Evolutionary conservation across 2,113 vertebrate species (phyloP), one percentile per base, ranked within the genome.

Genomic region (Craseonycteris thonglongyai): DNA sequence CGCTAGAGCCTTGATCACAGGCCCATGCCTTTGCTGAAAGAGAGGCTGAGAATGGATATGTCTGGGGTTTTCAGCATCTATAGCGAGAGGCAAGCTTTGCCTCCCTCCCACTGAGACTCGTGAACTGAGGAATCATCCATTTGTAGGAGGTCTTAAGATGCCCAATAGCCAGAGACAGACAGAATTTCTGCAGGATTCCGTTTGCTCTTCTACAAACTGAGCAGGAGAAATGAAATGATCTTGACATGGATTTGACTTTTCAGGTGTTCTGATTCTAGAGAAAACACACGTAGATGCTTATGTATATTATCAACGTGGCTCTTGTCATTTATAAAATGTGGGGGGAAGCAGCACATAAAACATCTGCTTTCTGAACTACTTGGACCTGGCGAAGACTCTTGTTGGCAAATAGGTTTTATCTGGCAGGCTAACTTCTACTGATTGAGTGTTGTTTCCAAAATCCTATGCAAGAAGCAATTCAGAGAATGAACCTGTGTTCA

Each of bases 161-260:
- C 49, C 28, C 40, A 83, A 6, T 0, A 65, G n/a, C 21, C 15
- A 74, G 22, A 49, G 8, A 42, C 10, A 71, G 26, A 75, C 6
- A 83, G 10, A 58, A n/a, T 40, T 7, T 68, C 19, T 47, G 47
- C 7, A 63, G 7, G 4, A 65, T 5, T 82, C 16, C 15, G 40
- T 68, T 91, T 61, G n/a, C 6, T 85, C 30, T 61, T 81, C 33
- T 61, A 42, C 24, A 71, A 92, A 93, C 24, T 42, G 28, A 93
- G 10, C 35, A 78, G 61, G 51, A 49, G 51, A 35, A 42, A 33
- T 78, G 47, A 54, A 94, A 65, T 71, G 35, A 63, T 74, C 4
- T 79, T 74, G 15, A 74, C 75, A 38, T 65, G 80, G 26, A 69
- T 95, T 89, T 91, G 91, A 76, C 4, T 74, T 95, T 75, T 66